Base-by-base conservation (phyloP, 1,140 invertebrate species). In the Tetragonula clypearis region DNA sequence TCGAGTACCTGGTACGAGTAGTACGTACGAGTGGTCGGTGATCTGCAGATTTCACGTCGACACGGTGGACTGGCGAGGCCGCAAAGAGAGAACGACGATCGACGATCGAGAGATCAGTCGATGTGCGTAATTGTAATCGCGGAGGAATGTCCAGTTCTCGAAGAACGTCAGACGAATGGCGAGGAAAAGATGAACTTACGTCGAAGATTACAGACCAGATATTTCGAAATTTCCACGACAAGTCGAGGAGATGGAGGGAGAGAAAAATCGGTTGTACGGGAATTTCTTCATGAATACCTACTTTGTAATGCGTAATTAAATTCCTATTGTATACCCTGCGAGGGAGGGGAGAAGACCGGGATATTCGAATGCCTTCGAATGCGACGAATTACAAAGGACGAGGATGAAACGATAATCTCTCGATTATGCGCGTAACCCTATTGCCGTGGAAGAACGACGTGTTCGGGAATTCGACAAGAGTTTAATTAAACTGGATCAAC, bases 401-500 rank as follows among this genome's bases (percentile, higher is more conserved):
- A 30, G 19, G 19, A 23, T 11, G 68, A 41, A 23, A 71, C 68
- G 68, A 71, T 71, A 30, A 68, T 68, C 68, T 35, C 21, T 21
- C 35, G 35, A 71, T 71, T 71, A n/a, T 15, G 30, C 11, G 53
- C 53, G 49, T 56, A 21, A 41, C 12, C 19, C 11, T 26, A 78
- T 26, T 41, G 26, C 65, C 17, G 9, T 77, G 14, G 35, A 65
- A 26, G 58, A 19, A n/a, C 15, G 9, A 62, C 35, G 58, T 66
- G 55, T 81, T 58, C 78, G 23, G 30, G 60, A 58, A 73, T 74
- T 73, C 68, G 68, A 26, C 69, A 41, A n/a, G 78, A 80, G 78
- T 72, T 80, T 80, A 81, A 85, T 85, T 75, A 73, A 81, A 81
- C 74, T 26, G 56, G n/a, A 74, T 71, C 60, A 65, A 84, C 53